phyloP scores from a whole-genome alignment of 2,888 invertebrate genomes.

The Epirrhoe alternata region DNA sequence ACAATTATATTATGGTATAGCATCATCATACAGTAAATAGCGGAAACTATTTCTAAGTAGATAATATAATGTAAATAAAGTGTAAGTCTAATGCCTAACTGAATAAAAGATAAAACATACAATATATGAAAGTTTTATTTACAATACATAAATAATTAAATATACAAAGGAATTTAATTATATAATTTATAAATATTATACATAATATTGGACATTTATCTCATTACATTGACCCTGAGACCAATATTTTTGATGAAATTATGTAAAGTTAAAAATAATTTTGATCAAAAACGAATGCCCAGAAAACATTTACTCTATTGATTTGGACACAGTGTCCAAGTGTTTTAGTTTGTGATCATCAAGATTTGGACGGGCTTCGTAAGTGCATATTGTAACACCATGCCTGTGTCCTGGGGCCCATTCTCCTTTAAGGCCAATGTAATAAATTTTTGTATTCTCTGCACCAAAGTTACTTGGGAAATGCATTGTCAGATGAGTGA shows the following conservation, averaged over 20 bases:
- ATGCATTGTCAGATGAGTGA: constrained; percentile 95
- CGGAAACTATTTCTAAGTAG: constrained; percentile 28
- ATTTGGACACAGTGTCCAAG: constrained; percentile 85
- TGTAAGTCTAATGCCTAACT: constrained; percentile 36
- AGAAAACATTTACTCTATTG: constrained; percentile 77
- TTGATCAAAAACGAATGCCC: neutral
- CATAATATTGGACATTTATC: neutral
- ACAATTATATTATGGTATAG: neutral
- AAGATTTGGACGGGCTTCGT: constrained; percentile 94
- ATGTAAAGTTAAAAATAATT: neutral
- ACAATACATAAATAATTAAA: constrained; percentile 15
- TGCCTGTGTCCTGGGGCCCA: constrained; percentile 93
- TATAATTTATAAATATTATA: too few species aligned
- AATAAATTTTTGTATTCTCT: constrained; percentile 94
- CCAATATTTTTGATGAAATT: neutral
- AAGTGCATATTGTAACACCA: constrained; percentile 96
- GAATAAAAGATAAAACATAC: constrained; percentile 36
- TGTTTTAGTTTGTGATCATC: constrained; percentile 92
- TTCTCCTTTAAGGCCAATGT: constrained; percentile 98
- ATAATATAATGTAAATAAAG: constrained; percentile 43
- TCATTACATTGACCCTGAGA: neutral
- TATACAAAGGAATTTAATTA: neutral
- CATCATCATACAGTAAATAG: constrained; percentile 14
- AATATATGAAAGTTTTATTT: constrained; percentile 26
- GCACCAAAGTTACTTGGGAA: constrained; percentile 95